A percentile compares a stretch with the other conserved stretches of the same genome.
Evolutionary conservation across 2,888 invertebrate species (phyloP).

Genomic region (Dinocampus coccinellae): DNA sequence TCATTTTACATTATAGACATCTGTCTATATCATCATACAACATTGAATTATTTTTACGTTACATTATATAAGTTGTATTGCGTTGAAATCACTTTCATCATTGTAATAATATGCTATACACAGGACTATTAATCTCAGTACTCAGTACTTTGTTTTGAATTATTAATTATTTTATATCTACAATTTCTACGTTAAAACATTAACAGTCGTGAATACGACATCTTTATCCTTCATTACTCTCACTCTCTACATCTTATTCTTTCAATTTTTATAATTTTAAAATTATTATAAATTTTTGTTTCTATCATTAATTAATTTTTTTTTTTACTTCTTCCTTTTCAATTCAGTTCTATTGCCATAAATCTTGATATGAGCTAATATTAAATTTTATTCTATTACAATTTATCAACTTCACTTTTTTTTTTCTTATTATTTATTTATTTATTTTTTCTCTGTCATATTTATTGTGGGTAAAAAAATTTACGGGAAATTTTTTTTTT

Average conservation of each 20-base stretch:
- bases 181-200: constrained; percentile 47
- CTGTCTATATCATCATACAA: background rate
- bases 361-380: constrained; percentile 65
- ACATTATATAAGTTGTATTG: constrained; percentile 56
- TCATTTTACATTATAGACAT: constrained; percentile 11
- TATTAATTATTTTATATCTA: constrained; percentile 41
- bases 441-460: background rate
- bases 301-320: background rate
- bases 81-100: constrained; percentile 59
- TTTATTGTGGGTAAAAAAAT: constrained; percentile 64
- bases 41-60: constrained; percentile 50
- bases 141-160: constrained; percentile 29
- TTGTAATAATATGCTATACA: constrained; percentile 36
- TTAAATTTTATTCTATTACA: constrained; percentile 33
- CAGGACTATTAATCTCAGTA: constrained; percentile 37
- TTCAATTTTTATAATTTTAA: background rate
- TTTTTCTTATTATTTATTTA: constrained; percentile 24
- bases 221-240: constrained; percentile 8
- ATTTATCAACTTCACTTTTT: constrained; percentile 22
- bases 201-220: constrained; percentile 36
- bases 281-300: background rate
- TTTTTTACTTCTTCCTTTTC: background rate
- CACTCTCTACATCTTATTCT: background rate
- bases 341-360: constrained; percentile 44
- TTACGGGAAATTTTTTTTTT: constrained; percentile 54